These are phyloP conservation scores for Nomada ruficornis DNA, from an alignment of 2,888 invertebrate genomes.

Conservation along the genomic window DNA sequence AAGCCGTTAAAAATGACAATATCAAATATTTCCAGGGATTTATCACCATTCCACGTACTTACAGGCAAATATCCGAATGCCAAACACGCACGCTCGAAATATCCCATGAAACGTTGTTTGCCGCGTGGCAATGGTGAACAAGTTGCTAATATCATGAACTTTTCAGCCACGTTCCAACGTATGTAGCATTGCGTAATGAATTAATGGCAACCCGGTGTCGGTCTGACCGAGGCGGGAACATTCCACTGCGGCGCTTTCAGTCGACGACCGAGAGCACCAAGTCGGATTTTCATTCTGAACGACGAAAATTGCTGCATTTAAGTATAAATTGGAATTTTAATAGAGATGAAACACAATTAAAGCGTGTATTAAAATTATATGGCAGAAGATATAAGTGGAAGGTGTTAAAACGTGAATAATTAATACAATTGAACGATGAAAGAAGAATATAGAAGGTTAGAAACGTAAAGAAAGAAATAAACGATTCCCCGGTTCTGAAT, in stretches of 20 bases:
- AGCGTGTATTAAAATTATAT: no score
- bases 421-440: no score
- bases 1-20: no score
- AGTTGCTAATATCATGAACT: slow-evolving; percentile 20
- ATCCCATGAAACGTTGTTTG: background rate
- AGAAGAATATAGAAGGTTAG: no score
- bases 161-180: slow-evolving; percentile 13
- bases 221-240: slow-evolving; percentile 4
- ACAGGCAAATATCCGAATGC: background rate
- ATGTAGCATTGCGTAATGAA: slow-evolving; percentile 3
- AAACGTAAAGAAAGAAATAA: no score
- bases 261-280: background rate
- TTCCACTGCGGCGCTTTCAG: slow-evolving; percentile 1
- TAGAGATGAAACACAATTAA: background rate
- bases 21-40: background rate
- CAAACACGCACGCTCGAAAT: background rate
- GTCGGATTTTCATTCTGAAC: background rate
- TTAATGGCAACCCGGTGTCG: slow-evolving; percentile 20
- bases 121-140: slow-evolving; percentile 8
- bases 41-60: background rate
- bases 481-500: no score
- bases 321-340: background rate
- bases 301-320: background rate
- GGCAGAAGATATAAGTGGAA: no score
- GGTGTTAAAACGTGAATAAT: no score